These are phyloP conservation scores for Creontiades dilutus DNA, from an alignment of 2,888 invertebrate genomes.

Conservation along the genomic window DNA sequence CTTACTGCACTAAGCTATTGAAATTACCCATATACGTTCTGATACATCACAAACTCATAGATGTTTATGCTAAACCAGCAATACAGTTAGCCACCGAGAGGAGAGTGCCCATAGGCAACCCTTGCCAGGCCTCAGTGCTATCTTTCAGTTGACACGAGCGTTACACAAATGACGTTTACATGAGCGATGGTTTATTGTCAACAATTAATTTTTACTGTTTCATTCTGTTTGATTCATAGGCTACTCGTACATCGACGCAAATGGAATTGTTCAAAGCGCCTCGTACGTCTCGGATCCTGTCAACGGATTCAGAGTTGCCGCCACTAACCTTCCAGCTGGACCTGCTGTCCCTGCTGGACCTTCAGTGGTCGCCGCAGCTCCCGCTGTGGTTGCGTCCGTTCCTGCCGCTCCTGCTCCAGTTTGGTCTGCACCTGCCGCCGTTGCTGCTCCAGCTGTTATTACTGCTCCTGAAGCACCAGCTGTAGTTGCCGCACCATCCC, in stretches of 20 bases:
- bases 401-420: conserved; percentile 75
- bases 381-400: conserved; percentile 77
- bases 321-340: conserved; percentile 82
- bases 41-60: no score
- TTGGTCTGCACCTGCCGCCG: conserved; percentile 44
- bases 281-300: conserved; percentile 83
- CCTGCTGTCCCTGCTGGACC: conserved; percentile 68
- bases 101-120: no score
- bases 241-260: conserved; percentile 85
- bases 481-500: conserved; percentile 44
- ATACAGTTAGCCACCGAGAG: no score
- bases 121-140: no score
- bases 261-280: conserved; percentile 83
- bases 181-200: no score
- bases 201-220: no score
- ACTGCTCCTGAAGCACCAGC: conserved; percentile 24
- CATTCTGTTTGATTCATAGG: conserved; percentile 77
- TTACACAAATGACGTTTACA: no score
- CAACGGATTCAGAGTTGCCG: conserved; percentile 84
- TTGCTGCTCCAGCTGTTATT: not conserved
- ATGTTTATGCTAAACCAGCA: no score
- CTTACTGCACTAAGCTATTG: no score
- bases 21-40: no score
- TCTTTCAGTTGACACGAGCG: no score
- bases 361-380: conserved; percentile 74